Evolutionary conservation across 2,113 vertebrate genomes (phyloP), one percentile per base, ranked within the genome.

Genomic region (Dromaius novaehollandiae): DNA sequence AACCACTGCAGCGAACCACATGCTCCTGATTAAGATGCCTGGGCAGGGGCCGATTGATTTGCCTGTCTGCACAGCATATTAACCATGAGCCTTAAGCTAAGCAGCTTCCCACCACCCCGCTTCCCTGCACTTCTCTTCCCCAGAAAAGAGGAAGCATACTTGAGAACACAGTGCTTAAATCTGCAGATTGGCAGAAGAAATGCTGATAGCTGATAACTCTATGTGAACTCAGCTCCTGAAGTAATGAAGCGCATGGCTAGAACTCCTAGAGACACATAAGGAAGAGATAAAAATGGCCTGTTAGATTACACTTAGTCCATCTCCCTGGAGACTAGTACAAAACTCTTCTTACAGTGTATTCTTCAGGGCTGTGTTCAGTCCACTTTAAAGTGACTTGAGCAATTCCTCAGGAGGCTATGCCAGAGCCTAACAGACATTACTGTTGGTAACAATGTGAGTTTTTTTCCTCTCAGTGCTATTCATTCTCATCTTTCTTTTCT

Each of bases 11-110:
- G 90, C 66, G 95, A 97, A 92, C 95, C 24, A 2, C 96, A 88
- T 4, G 24, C 88, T 86, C 88, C 96, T 97, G 97, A 98, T 98
- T 98, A 97, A 98, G 97, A 98, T 86, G 58, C 96, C 75, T 4
- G 1, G 8, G 12, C 24, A 65, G 83, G 87, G 90, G n/a, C 93
- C 40, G 3, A 98, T 96, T 97, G 97, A 98, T 97, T 93, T 90
- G 85, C 82, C 95, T 88, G 60, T 82, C 85, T 44, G 28, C 36
- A 25, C 79, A 40, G 93, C 97, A 96, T 93, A 96, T 75, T 96
- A 97, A 97, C 88, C 64, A 70, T 2, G 15, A 89, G 55, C 10
- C 91, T 76, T 61, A 79, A 74, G 71, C 74, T 85, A 92, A 44
- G 83, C 88, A 91, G 91, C 71, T 96, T 91, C 58, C 51, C 13